Evolutionary conservation across 2,797 vertebrate species (phyloP).

Genomic region (Cottoperca gobio): DNA sequence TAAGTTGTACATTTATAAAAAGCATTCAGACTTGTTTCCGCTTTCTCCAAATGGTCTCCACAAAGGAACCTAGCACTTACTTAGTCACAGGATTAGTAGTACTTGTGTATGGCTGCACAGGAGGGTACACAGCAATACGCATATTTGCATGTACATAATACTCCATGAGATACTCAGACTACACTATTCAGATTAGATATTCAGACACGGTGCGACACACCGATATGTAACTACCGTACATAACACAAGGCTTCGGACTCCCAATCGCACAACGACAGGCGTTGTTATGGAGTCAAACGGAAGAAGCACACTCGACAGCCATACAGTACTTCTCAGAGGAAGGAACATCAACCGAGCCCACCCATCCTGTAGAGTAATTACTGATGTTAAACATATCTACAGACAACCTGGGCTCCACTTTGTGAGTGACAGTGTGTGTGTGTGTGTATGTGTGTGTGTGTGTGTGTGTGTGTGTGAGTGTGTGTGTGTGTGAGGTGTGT

Average conservation of each 20-base stretch:
- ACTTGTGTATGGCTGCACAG: constrained; percentile 58
- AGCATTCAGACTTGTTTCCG: constrained; percentile 61
- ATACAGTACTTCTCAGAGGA: constrained; percentile 67
- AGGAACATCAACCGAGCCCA: constrained; percentile 54
- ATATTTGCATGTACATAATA: constrained; percentile 60
- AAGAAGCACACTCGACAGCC: constrained; percentile 69
- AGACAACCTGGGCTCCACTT: constrained; percentile 63
- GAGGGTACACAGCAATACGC: constrained; percentile 57
- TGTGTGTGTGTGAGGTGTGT: constrained; percentile 44
- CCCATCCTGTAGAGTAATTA: constrained; percentile 75
- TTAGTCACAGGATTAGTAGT: constrained; percentile 56
- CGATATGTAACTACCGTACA: constrained; percentile 74
- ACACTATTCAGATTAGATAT: constrained; percentile 73
- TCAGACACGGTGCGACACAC: constrained; percentile 51
- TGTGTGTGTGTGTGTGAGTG: constrained; percentile 18
- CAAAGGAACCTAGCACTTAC: constrained; percentile 56
- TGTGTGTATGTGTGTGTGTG: constrained; percentile 27
- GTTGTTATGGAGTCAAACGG: constrained; percentile 61
- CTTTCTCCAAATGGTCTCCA: constrained; percentile 25
- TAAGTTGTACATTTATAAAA: constrained; percentile 72
- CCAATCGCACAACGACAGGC: constrained; percentile 57
- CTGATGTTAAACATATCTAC: constrained; percentile 74
- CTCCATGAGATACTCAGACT: constrained; percentile 68
- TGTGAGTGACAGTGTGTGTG: constrained; percentile 36
- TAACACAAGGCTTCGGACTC: constrained; percentile 72